These are phyloP conservation scores for Mellilla xanthometata DNA, from an alignment of 2,888 invertebrate genomes.

Conservation along the genomic window DNA sequence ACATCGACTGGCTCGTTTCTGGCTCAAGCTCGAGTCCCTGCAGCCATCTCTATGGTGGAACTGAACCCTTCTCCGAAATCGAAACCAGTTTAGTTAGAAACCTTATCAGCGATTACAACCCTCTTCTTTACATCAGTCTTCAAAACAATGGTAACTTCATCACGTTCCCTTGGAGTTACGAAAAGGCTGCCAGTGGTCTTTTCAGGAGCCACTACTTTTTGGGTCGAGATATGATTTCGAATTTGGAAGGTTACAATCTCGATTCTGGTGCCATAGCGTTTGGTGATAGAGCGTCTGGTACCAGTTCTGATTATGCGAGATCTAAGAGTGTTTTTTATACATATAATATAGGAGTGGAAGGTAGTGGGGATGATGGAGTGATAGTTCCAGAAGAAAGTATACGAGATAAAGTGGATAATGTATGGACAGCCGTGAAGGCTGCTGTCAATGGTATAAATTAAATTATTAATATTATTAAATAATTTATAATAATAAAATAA, in stretches of 20 bases:
- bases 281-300: conserved; percentile 63
- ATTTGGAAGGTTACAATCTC: conserved; percentile 46
- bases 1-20: conserved; percentile 85
- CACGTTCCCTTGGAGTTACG: conserved; percentile 87
- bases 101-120: conserved; percentile 73
- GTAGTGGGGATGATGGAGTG: conserved; percentile 43
- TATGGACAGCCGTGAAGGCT: conserved; percentile 58
- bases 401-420: conserved; percentile 46
- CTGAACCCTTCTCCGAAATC: conserved; percentile 84
- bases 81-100: conserved; percentile 83
- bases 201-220: conserved; percentile 56
- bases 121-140: conserved; percentile 86
- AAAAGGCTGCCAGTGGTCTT: conserved; percentile 65
- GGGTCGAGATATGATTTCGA: conserved; percentile 50
- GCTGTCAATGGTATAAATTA: conserved; percentile 37
- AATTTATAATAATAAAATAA: no score
- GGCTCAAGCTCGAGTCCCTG: conserved; percentile 84
- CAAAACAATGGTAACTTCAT: conserved; percentile 89
- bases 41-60: conserved; percentile 84
- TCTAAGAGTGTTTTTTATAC: conserved; percentile 48
- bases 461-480: conserved; percentile 1
- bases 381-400: conserved; percentile 56
- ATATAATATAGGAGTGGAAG: conserved; percentile 56
- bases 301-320: conserved; percentile 59
- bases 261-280: conserved; percentile 52